Percentiles rank a stretch among this genome's conserved stretches.
phyloP scores from a whole-genome alignment of 1,140 invertebrate genomes.

The Diplogasteroides magnus region DNA sequence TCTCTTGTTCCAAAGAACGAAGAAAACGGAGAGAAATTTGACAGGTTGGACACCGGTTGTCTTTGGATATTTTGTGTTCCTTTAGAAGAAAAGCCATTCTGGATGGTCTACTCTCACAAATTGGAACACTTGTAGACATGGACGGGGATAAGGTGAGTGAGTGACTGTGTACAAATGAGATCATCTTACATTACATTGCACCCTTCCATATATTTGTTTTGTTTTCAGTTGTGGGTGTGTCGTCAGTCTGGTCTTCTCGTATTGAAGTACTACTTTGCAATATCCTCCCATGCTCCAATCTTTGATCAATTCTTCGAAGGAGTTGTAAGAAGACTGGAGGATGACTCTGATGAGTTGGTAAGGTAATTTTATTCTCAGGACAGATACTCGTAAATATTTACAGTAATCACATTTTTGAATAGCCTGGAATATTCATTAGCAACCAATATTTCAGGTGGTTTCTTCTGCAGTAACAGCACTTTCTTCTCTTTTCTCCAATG shows the following conservation, averaged over 20 bases:
- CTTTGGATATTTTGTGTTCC: constrained; percentile 16
- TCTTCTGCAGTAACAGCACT: constrained; percentile 21
- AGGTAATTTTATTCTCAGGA: background rate
- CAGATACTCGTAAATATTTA: too few species aligned
- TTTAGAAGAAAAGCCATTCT: constrained; percentile 1
- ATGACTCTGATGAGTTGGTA: constrained; percentile 14
- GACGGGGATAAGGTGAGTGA: constrained; percentile 16
- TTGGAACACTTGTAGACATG: constrained; percentile 6
- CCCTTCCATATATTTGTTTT: background rate
- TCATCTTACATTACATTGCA: background rate
- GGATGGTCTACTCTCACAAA: constrained; percentile 8
- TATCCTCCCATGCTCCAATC: background rate
- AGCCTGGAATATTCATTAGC: too few species aligned
- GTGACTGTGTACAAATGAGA: too few species aligned
- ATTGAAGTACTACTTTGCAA: constrained; percentile 32
- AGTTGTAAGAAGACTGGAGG: constrained; percentile 12
- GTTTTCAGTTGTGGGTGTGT: constrained; percentile 31
- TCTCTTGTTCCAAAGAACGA: too few species aligned
- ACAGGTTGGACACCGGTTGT: too few species aligned
- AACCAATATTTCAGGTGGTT: constrained; percentile 14
- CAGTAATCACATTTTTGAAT: too few species aligned
- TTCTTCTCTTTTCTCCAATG: constrained; percentile 16
- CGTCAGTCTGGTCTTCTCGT: constrained; percentile 30
- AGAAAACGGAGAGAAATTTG: background rate
- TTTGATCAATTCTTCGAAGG: constrained; percentile 14